Evolutionary conservation across 2,888 invertebrate species (phyloP).

Genomic region (Cecidostiba fungosa): DNA sequence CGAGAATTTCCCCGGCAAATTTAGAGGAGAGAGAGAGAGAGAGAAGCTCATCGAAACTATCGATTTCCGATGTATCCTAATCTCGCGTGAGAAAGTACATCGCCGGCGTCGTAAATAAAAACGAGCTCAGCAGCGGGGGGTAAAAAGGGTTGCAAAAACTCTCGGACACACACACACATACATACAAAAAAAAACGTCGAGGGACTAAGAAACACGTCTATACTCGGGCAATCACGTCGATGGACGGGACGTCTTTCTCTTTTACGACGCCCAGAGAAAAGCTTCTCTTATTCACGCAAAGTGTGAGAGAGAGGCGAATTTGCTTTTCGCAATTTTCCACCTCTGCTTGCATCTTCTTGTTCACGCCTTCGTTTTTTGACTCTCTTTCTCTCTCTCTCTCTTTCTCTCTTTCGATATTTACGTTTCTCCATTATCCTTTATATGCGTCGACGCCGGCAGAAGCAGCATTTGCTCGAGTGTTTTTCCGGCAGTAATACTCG

Average conservation of each 20-base stretch:
- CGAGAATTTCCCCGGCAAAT: background rate
- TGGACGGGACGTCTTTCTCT: conserved; percentile 23
- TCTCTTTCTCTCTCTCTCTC: background rate
- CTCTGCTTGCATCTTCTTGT: background rate
- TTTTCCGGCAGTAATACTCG: background rate
- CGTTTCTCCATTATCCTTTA: conserved; percentile 43
- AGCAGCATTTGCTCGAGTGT: background rate
- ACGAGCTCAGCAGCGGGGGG: background rate
- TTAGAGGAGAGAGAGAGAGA: too few species aligned
- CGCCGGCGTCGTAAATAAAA: conserved; percentile 25
- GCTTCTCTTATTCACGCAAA: background rate
- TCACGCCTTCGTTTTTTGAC: background rate
- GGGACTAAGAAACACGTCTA: conserved; percentile 4
- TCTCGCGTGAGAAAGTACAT: conserved; percentile 45
- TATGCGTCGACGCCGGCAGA: background rate
- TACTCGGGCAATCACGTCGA: conserved; percentile 20
- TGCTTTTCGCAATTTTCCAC: conserved; percentile 18
- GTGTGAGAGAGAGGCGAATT: background rate
- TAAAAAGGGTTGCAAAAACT: conserved; percentile 1
- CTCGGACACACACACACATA: background rate
- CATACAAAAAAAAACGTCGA: background rate
- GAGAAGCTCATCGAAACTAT: conserved; percentile 26
- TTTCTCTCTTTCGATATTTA: conserved; percentile 36
- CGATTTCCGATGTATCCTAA: conserved; percentile 51
- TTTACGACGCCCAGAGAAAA: background rate